Percentiles rank a stretch among this genome's conserved stretches.
Evolutionary conservation across 2,888 invertebrate genomes (phyloP).

Genomic region (Bruchidius siliquastri): DNA sequence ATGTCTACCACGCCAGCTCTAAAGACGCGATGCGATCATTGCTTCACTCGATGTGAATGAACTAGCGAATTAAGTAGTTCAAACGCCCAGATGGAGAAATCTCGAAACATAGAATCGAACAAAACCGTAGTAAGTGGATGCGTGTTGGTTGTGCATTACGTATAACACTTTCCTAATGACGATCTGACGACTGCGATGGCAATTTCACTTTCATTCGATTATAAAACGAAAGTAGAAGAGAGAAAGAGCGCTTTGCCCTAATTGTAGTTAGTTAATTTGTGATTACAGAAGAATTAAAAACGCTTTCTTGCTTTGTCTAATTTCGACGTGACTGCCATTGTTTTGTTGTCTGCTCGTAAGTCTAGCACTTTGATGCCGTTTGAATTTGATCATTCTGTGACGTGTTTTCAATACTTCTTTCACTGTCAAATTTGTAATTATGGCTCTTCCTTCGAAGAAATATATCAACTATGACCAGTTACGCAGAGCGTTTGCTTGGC

Average conservation of each 20-base stretch:
- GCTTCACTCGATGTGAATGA: conserved; percentile 15
- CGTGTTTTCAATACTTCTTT: too few species aligned
- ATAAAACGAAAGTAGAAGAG: conserved; percentile 19
- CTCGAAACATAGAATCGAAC: conserved; percentile 16
- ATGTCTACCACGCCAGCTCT: neutral
- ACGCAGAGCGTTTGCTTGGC: too few species aligned
- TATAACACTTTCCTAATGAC: conserved; percentile 10
- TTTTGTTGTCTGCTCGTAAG: neutral
- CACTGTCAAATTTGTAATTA: too few species aligned
- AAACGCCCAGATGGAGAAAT: conserved; percentile 16
- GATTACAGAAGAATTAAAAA: neutral
- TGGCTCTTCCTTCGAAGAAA: too few species aligned
- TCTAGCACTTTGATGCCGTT: too few species aligned
- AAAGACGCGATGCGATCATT: conserved; percentile 4
- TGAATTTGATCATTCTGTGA: too few species aligned
- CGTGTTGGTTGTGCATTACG: neutral
- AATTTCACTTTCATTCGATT: conserved; percentile 21
- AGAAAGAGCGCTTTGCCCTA: neutral
- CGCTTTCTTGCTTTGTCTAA: neutral
- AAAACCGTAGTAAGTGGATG: conserved; percentile 9
- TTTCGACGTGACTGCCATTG: neutral
- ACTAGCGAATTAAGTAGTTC: conserved; percentile 15
- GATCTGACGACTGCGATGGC: conserved; percentile 4
- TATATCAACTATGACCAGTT: too few species aligned
- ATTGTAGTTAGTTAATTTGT: neutral